A percentile compares a stretch with the other conserved stretches of the same genome.
phyloP scores from a whole-genome alignment of 1,140 invertebrate species.

The Conus betulinus region DNA sequence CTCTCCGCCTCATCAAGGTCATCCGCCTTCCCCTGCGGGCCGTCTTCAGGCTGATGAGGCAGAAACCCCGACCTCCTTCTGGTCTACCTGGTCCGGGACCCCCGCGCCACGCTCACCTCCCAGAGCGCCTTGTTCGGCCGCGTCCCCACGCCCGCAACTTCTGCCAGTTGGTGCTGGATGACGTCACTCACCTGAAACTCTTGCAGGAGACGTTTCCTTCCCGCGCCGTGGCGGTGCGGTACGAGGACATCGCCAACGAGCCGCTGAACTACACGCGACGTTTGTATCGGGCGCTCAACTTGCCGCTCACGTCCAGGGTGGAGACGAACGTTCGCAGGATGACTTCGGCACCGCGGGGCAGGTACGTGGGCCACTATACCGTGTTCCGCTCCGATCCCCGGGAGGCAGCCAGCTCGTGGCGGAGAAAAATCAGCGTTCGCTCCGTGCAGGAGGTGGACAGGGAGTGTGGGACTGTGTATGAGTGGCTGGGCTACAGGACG shows the following conservation, averaged over 20 bases:
- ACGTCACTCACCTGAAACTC: slow-evolving; percentile 3
- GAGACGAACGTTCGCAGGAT: background rate
- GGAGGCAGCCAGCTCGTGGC: slow-evolving; percentile 13
- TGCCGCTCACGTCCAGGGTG: background rate
- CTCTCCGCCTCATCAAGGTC: background rate
- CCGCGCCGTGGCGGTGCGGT: slow-evolving; percentile 14
- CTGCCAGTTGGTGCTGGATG: slow-evolving; percentile 7
- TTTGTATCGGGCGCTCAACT: slow-evolving; percentile 18
- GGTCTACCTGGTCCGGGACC: slow-evolving; percentile 31
- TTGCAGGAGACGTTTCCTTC: slow-evolving; percentile 16
- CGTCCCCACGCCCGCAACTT: background rate
- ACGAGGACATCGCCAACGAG: slow-evolving; percentile 29
- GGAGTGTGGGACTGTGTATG: slow-evolving; percentile 10
- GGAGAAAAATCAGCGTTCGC: background rate
- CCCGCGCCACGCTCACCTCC: slow-evolving; percentile 25
- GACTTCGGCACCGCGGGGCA: background rate
- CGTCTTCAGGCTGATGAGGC: background rate
- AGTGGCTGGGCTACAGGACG: slow-evolving; percentile 14
- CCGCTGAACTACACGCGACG: slow-evolving; percentile 1
- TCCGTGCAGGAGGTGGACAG: background rate
- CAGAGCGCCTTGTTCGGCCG: background rate
- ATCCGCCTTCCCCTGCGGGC: slow-evolving; percentile 25
- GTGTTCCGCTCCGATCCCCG: slow-evolving; percentile 21
- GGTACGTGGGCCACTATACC: background rate
- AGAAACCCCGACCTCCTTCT: slow-evolving; percentile 21